These are phyloP conservation scores for Orbicella faveolata DNA, from an alignment of 64 coral and sea anemone genomes.

Conservation along the genomic window DNA sequence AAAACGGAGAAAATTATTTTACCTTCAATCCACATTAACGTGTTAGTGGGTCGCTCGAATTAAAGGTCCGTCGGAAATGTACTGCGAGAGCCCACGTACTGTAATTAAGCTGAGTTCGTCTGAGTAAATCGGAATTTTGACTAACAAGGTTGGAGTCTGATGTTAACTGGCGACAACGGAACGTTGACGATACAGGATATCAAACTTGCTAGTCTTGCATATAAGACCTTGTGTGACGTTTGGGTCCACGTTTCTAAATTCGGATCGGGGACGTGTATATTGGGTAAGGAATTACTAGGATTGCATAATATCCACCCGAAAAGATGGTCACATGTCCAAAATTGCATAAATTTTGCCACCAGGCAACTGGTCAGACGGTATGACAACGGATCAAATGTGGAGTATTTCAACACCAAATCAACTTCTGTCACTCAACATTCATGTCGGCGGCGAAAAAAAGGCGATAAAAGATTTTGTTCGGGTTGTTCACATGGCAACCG, in stretches of 20 bases:
- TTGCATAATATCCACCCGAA: constrained; percentile 40
- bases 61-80: background rate
- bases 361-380: background rate
- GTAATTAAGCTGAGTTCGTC: background rate
- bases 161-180: background rate
- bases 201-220: background rate
- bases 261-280: background rate
- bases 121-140: background rate
- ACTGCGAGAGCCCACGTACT: background rate
- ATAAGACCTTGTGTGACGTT: constrained; percentile 16
- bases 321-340: constrained; percentile 39
- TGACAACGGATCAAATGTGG: background rate
- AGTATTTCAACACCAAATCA: background rate
- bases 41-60: background rate
- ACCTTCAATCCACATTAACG: background rate
- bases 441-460: background rate
- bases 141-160: background rate
- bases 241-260: constrained; percentile 38
- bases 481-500: constrained; percentile 68
- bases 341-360: constrained; percentile 37
- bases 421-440: background rate
- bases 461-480: background rate
- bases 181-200: background rate
- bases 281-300: background rate
- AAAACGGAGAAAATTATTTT: background rate